Conservation (phyloP, 2,797 vertebrate species). For the Cryptoprocta ferox region DNA sequence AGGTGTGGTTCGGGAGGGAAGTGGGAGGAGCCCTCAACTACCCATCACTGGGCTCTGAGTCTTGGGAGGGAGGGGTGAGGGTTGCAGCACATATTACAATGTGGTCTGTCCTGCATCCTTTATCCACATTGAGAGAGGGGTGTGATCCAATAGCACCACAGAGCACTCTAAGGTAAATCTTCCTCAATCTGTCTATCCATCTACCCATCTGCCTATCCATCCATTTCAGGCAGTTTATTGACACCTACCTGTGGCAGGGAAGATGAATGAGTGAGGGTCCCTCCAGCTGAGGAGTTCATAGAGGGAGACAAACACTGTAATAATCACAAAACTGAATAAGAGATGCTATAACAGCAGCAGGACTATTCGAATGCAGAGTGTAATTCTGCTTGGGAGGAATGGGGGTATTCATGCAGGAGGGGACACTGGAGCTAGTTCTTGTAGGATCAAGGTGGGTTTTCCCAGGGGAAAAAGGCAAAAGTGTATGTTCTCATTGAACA, state of each 20-base stretch:
- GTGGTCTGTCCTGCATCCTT: neutral
- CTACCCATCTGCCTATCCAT: neutral
- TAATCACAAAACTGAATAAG: neutral
- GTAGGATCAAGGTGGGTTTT: neutral
- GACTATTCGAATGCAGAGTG: neutral
- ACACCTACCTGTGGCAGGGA: neutral
- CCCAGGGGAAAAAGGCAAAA: neutral
- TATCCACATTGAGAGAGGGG: neutral
- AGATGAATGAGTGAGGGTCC: neutral
- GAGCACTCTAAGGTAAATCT: neutral
- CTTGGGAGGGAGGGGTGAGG: neutral
- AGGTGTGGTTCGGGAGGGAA: neutral
- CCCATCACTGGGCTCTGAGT: neutral
- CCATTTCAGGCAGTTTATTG: neutral
- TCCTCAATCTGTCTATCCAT: neutral
- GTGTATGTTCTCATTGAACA: neutral
- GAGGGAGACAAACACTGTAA: neutral
- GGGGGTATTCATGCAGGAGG: neutral
- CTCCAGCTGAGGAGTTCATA: slow-evolving; percentile 6
- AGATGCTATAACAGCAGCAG: neutral
- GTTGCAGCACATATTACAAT: neutral
- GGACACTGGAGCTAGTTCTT: neutral
- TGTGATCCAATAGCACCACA: neutral
- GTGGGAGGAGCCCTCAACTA: neutral
- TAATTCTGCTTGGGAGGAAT: neutral